Evolutionary conservation across 2,888 invertebrate species (phyloP).

Genomic region (Fabriciana adippe): DNA sequence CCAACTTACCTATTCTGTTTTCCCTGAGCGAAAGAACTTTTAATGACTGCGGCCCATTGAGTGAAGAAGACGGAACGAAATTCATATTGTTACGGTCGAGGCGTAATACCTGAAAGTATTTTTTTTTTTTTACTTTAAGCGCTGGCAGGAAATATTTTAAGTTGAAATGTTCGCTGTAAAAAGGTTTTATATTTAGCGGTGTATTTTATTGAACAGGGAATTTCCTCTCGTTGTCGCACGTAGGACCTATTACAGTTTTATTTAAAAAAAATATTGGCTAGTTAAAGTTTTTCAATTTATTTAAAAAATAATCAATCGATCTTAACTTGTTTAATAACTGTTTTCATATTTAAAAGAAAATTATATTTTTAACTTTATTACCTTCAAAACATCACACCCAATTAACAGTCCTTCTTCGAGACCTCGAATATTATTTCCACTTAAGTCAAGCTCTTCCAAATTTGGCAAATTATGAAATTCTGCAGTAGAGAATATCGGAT

Average conservation of each 20-base stretch:
- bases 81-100: constrained; percentile 91
- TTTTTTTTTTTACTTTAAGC: constrained; percentile 33
- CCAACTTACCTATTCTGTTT: constrained; percentile 89
- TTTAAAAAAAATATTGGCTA: constrained; percentile 1
- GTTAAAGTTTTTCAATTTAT: constrained; percentile 10
- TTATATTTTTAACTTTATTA: constrained; percentile 51
- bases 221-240: constrained; percentile 14
- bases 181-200: constrained; percentile 26
- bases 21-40: constrained; percentile 87
- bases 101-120: constrained; percentile 85
- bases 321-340: not conserved
- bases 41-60: constrained; percentile 90
- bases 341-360: not conserved
- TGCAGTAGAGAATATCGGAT: constrained; percentile 94
- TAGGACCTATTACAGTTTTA: constrained; percentile 3
- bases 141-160: constrained; percentile 28
- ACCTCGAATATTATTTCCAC: constrained; percentile 90
- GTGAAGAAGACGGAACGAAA: constrained; percentile 88
- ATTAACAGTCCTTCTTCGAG: constrained; percentile 93
- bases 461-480: constrained; percentile 90
- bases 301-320: not conserved
- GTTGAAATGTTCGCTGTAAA: constrained; percentile 21
- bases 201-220: constrained; percentile 23
- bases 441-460: constrained; percentile 88
- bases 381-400: constrained; percentile 89